Conservation (phyloP, 2,888 invertebrate species). For the Pemphredon lugubris region DNA sequence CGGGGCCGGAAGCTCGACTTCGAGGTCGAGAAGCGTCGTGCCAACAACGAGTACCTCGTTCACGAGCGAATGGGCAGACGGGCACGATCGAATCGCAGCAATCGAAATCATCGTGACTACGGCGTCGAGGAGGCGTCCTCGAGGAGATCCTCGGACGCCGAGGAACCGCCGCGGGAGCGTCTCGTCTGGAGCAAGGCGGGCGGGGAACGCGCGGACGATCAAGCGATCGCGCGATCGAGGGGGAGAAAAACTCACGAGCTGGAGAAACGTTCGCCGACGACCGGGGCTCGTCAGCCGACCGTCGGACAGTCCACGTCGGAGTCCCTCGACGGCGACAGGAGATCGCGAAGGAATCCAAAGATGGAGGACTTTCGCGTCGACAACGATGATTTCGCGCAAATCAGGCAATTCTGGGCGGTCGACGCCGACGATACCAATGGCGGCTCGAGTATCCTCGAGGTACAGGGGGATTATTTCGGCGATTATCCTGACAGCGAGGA, state of each 20-base stretch:
- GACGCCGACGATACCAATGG: constrained; percentile 61
- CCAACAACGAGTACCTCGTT: constrained; percentile 75
- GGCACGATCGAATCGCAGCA: constrained; percentile 67
- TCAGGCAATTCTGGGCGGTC: constrained; percentile 64
- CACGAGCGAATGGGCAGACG: constrained; percentile 73
- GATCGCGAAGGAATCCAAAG: constrained; percentile 61
- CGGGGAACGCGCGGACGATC: too few species aligned
- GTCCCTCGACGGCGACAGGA: constrained; percentile 2
- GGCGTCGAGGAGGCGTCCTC: constrained; percentile 47
- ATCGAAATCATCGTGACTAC: constrained; percentile 48
- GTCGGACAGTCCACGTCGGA: too few species aligned
- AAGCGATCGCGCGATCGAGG: constrained; percentile 24
- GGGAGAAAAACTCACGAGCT: constrained; percentile 26
- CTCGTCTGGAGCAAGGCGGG: too few species aligned
- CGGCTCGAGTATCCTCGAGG: constrained; percentile 58
- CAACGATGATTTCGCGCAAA: constrained; percentile 66
- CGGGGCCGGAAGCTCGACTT: constrained; percentile 71
- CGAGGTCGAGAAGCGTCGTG: constrained; percentile 73
- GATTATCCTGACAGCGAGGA: constrained; percentile 70
- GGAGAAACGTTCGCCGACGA: constrained; percentile 26
- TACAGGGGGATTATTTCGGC: constrained; percentile 74
- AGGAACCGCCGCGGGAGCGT: too few species aligned
- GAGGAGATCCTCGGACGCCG: constrained; percentile 44
- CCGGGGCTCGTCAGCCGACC: background rate
- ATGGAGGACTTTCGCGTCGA: constrained; percentile 73